A percentile compares a stretch with the other conserved stretches of the same genome.
phyloP scores from a whole-genome alignment of 2,113 vertebrate species.

The Cavia porcellus region DNA sequence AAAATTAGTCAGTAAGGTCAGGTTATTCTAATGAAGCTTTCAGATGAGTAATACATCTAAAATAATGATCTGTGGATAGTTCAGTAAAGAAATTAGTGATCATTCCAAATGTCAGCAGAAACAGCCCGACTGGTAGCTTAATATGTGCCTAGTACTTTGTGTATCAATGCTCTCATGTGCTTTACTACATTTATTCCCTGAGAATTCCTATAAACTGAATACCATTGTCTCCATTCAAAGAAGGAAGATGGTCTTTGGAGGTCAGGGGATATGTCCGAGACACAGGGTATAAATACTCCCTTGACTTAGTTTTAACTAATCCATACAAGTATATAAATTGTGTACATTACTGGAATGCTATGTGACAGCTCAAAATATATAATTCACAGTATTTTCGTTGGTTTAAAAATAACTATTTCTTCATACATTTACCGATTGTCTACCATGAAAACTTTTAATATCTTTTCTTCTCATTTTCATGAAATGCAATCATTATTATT shows the following conservation, averaged over 20 bases:
- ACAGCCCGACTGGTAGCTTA: background rate
- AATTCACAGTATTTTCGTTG: background rate
- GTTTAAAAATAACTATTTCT: background rate
- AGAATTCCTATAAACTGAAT: background rate
- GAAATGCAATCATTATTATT: background rate
- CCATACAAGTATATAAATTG: background rate
- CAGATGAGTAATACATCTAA: background rate
- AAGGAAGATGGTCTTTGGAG: background rate
- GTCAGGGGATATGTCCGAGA: background rate
- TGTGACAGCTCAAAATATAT: background rate
- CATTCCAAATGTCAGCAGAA: conserved; percentile 3
- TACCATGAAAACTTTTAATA: background rate
- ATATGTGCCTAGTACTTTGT: background rate
- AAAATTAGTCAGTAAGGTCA: background rate
- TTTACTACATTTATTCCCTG: background rate
- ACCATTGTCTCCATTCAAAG: background rate
- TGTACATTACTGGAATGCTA: background rate
- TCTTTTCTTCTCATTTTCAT: background rate
- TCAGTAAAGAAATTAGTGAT: background rate
- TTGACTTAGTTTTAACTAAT: background rate
- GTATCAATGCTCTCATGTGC: background rate
- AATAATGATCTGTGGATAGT: background rate
- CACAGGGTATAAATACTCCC: background rate
- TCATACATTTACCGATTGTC: background rate
- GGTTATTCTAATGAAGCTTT: conserved; percentile 6